Base-by-base conservation (phyloP, 2,888 invertebrate genomes). In the Sinhomidia bicolor region DNA sequence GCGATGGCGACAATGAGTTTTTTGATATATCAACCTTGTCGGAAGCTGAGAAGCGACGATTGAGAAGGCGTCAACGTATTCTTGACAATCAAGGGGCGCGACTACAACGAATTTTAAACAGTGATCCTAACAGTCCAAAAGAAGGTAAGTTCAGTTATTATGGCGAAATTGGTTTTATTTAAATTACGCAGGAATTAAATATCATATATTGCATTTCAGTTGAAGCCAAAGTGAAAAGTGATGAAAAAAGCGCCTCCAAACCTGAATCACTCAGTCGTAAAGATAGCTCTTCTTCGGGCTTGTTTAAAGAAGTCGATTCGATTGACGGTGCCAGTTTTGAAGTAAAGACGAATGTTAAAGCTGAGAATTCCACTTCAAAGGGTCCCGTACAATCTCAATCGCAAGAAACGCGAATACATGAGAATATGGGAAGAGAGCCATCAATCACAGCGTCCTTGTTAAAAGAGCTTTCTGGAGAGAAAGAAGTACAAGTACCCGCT, bases 41-140 rank as follows among this genome's bases (percentile, higher is more conserved):
- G 0, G 88, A 88, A 14, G 88, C 88, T 9, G 88, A 88, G 57
- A 78, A 47, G 20, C 10, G 88, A 32, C 83, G 88, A 20, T 51
- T 79, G 23, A 20, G 83, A 26, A 47, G 88, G 23, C 88, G 88
- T 6, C 88, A 88, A 29, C 14, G 71, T 6, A 88, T 88, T 29
- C 83, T 88, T 1, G 88, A 57, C 5, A 88, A 88, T 78, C 83
- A 76, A 17, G 88, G 83, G 6, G 76, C 82, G 0, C 76, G 88
- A 23, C 44, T 88, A 0, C 62, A 88, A n/a, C 44, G 54, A 26
- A 88, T 88, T 41, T 47, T 88, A 44, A 54, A 51, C 5, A 23
- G 29, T 65, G 78, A 74, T 20, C 9, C 71, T 14, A 47, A 54
- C 36, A 51, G 17, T 54, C 5, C 12, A 7, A 44, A 44, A 20